Percentiles rank a stretch among this genome's conserved stretches.
Evolutionary conservation across 2,888 invertebrate species (phyloP).

Genomic region (Andrena marginata): DNA sequence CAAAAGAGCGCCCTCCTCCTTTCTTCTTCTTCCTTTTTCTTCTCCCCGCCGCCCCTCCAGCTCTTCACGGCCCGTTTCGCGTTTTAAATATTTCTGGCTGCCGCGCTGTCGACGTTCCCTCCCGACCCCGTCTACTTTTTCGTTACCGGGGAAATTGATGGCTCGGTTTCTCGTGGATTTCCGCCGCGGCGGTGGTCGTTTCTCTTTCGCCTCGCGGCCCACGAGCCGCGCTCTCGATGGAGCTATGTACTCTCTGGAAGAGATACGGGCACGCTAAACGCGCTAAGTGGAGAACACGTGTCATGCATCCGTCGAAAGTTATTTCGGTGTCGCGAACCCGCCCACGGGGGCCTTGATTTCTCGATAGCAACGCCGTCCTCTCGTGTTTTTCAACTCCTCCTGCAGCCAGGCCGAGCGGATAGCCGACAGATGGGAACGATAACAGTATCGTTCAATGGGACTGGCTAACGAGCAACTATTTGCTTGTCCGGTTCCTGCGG

Average conservation of each 20-base stretch:
- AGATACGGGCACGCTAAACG: slow-evolving; percentile 18
- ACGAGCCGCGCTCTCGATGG: neutral
- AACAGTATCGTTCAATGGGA: slow-evolving; percentile 59
- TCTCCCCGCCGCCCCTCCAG: neutral
- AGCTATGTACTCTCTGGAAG: neutral
- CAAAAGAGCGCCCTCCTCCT: slow-evolving; percentile 17
- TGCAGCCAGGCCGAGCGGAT: neutral
- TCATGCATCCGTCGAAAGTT: slow-evolving; percentile 53
- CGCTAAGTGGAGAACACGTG: slow-evolving; percentile 55
- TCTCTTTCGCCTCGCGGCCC: neutral
- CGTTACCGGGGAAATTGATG: slow-evolving; percentile 22
- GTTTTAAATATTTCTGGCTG: slow-evolving; percentile 52
- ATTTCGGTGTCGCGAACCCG: slow-evolving; percentile 44
- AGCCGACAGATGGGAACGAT: slow-evolving; percentile 62
- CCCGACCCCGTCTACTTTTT: neutral
- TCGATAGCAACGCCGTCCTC: no score
- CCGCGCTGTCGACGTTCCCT: neutral
- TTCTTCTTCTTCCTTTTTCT: neutral
- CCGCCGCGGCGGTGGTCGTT: neutral
- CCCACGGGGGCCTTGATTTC: slow-evolving; percentile 1
- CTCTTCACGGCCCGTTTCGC: slow-evolving; percentile 36
- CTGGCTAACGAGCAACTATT: slow-evolving; percentile 68
- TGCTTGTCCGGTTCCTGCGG: slow-evolving; percentile 66
- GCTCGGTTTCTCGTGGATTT: slow-evolving; percentile 19
- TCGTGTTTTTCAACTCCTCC: neutral